phyloP scores from a whole-genome alignment of 1,140 invertebrate genomes.

The Drosophila carrolli region DNA sequence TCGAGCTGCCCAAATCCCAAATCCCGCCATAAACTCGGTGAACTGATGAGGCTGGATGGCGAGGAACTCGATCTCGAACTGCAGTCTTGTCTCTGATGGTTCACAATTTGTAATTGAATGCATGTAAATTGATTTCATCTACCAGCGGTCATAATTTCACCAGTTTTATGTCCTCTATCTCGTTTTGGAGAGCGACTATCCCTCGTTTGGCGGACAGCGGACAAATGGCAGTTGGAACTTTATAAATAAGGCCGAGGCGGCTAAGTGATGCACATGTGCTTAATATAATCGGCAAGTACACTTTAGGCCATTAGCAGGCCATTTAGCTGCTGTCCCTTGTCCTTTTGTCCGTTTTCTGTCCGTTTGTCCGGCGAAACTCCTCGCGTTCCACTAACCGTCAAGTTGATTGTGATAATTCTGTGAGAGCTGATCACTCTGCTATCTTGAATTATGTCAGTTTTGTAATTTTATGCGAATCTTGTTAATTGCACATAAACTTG shows the following conservation, averaged over 20 bases:
- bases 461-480: slow-evolving; percentile 81
- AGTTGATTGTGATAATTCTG: slow-evolving; percentile 56
- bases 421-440: slow-evolving; percentile 47
- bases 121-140: slow-evolving; percentile 80
- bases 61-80: no score
- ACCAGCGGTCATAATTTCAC: slow-evolving; percentile 37
- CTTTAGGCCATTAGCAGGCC: slow-evolving; percentile 82
- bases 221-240: slow-evolving; percentile 56
- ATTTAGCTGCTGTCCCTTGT: slow-evolving; percentile 54
- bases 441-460: slow-evolving; percentile 83
- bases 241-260: slow-evolving; percentile 43
- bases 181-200: slow-evolving; percentile 31
- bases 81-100: slow-evolving; percentile 52
- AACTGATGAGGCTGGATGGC: slow-evolving; percentile 24
- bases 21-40: slow-evolving; percentile 34
- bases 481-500: slow-evolving; percentile 72
- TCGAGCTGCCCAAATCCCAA: slow-evolving; percentile 18
- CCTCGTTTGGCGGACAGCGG: slow-evolving; percentile 15
- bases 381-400: slow-evolving; percentile 6
- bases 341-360: background rate
- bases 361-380: slow-evolving; percentile 1
- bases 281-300: slow-evolving; percentile 83
- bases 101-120: slow-evolving; percentile 82
- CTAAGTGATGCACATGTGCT: slow-evolving; percentile 68
- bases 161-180: slow-evolving; percentile 27